Evolutionary conservation across 2,113 vertebrate species (phyloP), one percentile per base, ranked within the genome.

Genomic region (Rhineura floridana): DNA sequence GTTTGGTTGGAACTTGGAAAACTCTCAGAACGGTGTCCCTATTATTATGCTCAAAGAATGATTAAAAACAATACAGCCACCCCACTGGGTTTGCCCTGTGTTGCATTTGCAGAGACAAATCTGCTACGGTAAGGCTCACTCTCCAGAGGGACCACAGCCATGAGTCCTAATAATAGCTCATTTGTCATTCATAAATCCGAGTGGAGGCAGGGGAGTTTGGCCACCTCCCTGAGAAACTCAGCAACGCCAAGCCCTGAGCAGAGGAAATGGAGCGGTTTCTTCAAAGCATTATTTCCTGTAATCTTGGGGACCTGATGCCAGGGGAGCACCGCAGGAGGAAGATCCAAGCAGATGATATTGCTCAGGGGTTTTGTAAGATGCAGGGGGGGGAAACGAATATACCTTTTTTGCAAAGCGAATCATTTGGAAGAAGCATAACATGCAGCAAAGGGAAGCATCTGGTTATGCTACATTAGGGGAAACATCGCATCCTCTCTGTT

Each of bases 401-500:
- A 75, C 69, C 42, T 3, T 75, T 88, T 81, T 77, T 62, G 86
- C 83, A 0, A 4, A 77, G 50, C 52, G 81, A 88, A 48, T 90
- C 44, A 75, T 85, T 75, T 11, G 75, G 88, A 90, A 93, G 86
- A 46, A 84, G 73, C 0, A n/a, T 36, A 70, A 82, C 63, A 90
- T 77, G 8, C 0, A 1, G 78, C 55, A 87, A 89, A 90, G 79
- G 88, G 86, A 93, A 92, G 89, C 83, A 91, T 79, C 90, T 95
- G 93, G 63, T 89, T 73, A 0, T 0, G 85, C 77, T 94, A 91
- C 72, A 83, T 94, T 90, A 93, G 62, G n/a, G 0, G 36, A 55
- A 76, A 36, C 46, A 90, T 94, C 92, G 94, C 83, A 87, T 84
- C 82, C 85, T 85, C 85, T 92, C 75, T 87, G n/a, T 82, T 89